Evolutionary conservation across 2,797 vertebrate genomes (phyloP), one percentile per base, ranked within the genome.

Genomic region (Amblyraja radiata): DNA sequence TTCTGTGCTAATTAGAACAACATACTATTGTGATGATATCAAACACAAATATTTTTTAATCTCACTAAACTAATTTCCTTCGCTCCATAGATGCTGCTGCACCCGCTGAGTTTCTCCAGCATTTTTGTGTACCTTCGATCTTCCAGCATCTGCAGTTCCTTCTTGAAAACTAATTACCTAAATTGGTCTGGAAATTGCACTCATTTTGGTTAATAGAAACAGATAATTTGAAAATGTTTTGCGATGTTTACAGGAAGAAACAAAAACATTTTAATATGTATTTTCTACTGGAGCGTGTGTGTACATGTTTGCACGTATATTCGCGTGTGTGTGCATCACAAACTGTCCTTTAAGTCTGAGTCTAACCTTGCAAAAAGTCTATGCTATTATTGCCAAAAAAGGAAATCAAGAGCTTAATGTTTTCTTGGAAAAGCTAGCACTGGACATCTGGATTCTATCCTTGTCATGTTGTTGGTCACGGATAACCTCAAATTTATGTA

Each of bases 391-490:
- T 95, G 95, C 97, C 97, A 97, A 97, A 97, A 97, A 97, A 97
- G 97, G 97, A 96, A 97, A 97, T 95, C 95, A 95, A 96, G 95
- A 96, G 95, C 96, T 96, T 96, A 95, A 94, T 80, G 93, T 84
- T 80, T 79, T 84, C 58, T 93, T 79, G 54, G 93, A 90, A 81
- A 88, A 93, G 74, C 93, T 93, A 93, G 81, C 84, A 93, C 94
- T 94, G 94, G 96, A 97, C 96, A 97, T 97, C 97, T 97, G 97
- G 97, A 97, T 97, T 96, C 95, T 95, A 97, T 97, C 97, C 96
- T 95, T 96, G 96, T 96, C 95, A 96, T 95, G 95, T 96, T 95
- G 90, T 95, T 96, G 96, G 96, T 96, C 96, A 95, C 28, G 95
- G 96, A 95, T 96, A 58, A 93, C 71, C 95, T 95, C 95, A 94